Evolutionary conservation across 2,797 vertebrate genomes (phyloP), one percentile per base, ranked within the genome.

Genomic region (Heliangelus exortis): DNA sequence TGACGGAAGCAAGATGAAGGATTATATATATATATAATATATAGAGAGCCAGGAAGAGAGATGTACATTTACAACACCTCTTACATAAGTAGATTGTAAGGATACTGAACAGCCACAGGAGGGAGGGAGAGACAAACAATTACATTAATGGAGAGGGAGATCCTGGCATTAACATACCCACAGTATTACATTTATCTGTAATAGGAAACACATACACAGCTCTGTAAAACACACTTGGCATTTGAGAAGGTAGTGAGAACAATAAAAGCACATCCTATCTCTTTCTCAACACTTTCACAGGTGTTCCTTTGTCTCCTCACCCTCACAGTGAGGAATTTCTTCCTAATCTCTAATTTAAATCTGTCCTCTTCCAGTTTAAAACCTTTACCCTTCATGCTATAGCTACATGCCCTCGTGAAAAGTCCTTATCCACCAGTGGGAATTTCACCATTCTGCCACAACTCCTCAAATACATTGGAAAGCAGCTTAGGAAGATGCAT

Each of bases 101-200:
- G 85, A 92, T 95, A 97, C 97, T 96, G 94, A 97, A 96, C 90
- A 97, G 90, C 93, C 85, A 95, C 89, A 95, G 92, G 95, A 97
- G 89, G 85, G 87, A 96, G 77, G 94, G 91, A 96, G 82, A 97
- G 90, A 90, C 76, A 97, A 96, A 97, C 93, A 97, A 92, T 97
- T 97, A 96, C 62, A 92, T 50, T 97, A 98, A 98, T 96, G 91
- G 90, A 97, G 96, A 97, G 28, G 48, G 82, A 96, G 84, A 95
- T 73, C 77, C 55, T 87, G 79, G 97, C 91, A 96, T 97, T 92
- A 97, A 96, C 84, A 84, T 94, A 90, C 58, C 34, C 75, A 85
- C 84, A 93, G 58, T 84, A 20, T 36, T 36, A 12, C 17, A 47
- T 10, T 41, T 41, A 41, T 51, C 57, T 91, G 66, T 68, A 15